A percentile compares a stretch with the other conserved stretches of the same genome.
Evolutionary conservation across 2,888 invertebrate species (phyloP).

Genomic region (Platycnemis pennipes): DNA sequence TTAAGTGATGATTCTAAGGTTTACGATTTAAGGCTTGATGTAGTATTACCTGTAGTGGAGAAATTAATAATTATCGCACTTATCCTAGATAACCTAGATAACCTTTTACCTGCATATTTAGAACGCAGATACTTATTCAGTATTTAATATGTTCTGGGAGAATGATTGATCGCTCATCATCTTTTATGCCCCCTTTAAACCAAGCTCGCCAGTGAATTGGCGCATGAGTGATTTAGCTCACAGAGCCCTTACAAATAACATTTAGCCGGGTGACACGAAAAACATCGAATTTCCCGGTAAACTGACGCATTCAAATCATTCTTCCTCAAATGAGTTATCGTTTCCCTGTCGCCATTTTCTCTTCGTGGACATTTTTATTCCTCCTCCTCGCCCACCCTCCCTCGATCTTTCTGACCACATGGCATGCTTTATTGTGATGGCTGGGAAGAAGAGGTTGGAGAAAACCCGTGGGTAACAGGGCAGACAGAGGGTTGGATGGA

Average conservation of each 20-base stretch:
- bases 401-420: slow-evolving; percentile 13
- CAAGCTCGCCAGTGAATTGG: too few species aligned
- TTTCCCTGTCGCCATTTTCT: slow-evolving; percentile 33
- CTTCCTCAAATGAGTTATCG: slow-evolving; percentile 32
- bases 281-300: background rate
- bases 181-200: background rate
- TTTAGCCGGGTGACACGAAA: slow-evolving; percentile 9
- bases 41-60: too few species aligned
- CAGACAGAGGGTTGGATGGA: background rate
- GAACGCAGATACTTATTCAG: too few species aligned
- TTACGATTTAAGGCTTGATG: too few species aligned
- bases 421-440: slow-evolving; percentile 52
- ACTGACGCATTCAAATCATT: slow-evolving; percentile 2
- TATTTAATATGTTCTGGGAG: background rate
- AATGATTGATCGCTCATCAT: background rate
- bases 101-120: too few species aligned
- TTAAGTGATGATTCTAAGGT: too few species aligned
- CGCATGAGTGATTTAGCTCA: slow-evolving; percentile 13
- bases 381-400: background rate
- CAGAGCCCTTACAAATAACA: background rate
- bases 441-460: background rate
- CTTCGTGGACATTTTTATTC: slow-evolving; percentile 17
- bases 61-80: too few species aligned
- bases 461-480: background rate
- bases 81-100: too few species aligned